These are phyloP conservation scores for Euwallacea fornicatus DNA, from an alignment of 1,140 invertebrate species.

Conservation along the genomic window DNA sequence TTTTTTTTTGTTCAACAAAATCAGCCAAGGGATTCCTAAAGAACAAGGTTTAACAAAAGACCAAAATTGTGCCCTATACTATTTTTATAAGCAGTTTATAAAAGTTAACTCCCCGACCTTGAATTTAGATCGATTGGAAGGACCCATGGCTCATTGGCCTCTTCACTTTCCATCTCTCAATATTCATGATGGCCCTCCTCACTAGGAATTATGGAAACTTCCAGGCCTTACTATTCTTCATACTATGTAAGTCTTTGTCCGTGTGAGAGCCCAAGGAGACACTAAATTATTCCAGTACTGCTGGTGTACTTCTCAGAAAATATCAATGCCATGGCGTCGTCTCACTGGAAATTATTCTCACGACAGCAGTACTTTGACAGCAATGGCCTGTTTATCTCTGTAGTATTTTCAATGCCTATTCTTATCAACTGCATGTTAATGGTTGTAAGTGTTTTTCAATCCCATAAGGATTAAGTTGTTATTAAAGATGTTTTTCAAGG, in stretches of 20 bases:
- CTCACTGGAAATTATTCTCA: constrained; percentile 83
- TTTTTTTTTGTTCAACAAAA: neutral
- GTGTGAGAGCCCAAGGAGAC: neutral
- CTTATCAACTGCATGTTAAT: constrained; percentile 89
- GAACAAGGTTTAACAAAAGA: constrained; percentile 17
- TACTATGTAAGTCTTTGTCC: constrained; percentile 70
- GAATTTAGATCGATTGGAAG: constrained; percentile 80
- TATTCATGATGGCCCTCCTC: constrained; percentile 75
- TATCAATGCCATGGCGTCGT: constrained; percentile 83
- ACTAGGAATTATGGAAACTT: constrained; percentile 85
- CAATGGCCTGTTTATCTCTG: constrained; percentile 88
- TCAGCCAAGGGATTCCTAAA: constrained; percentile 8
- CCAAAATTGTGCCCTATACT: neutral
- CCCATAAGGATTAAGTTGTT: constrained; percentile 32
- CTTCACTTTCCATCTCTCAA: constrained; percentile 71
- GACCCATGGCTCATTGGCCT: constrained; percentile 83
- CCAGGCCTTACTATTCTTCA: constrained; percentile 79
- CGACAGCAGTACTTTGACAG: constrained; percentile 92
- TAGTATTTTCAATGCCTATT: constrained; percentile 88
- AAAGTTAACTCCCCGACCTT: constrained; percentile 37
- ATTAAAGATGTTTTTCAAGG: constrained; percentile 56
- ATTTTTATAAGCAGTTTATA: neutral
- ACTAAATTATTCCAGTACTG: constrained; percentile 61
- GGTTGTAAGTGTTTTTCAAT: constrained; percentile 72
- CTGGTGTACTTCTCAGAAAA: constrained; percentile 86